Percentiles rank a stretch among this genome's conserved stretches.
Evolutionary conservation across 2,113 vertebrate genomes (phyloP).

Genomic region (Theristicus caerulescens): DNA sequence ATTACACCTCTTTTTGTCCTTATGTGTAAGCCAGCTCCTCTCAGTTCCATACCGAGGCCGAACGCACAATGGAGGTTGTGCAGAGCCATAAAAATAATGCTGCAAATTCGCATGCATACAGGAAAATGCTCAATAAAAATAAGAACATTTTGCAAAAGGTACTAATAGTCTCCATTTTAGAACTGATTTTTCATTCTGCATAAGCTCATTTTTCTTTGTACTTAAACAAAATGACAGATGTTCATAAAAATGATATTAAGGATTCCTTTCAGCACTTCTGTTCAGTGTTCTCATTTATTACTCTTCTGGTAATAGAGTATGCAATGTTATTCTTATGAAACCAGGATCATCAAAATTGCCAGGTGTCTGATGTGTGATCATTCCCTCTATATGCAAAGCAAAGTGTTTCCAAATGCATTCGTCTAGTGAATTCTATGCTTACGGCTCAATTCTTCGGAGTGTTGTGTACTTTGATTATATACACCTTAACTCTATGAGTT

Average conservation of each 20-base stretch:
- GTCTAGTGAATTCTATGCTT: constrained; percentile 13
- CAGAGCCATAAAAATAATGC: constrained; percentile 4
- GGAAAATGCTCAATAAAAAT: constrained; percentile 42
- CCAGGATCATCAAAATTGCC: constrained; percentile 37
- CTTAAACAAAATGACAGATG: constrained; percentile 60
- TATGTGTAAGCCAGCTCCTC: constrained; percentile 21
- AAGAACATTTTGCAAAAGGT: constrained; percentile 42
- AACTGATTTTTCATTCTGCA: constrained; percentile 1
- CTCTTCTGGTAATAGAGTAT: constrained; percentile 31
- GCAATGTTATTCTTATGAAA: constrained; percentile 48
- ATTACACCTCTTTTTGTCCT: constrained; percentile 52
- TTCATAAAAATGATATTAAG: constrained; percentile 2
- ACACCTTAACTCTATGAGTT: not conserved
- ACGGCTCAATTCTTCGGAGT: constrained; percentile 4
- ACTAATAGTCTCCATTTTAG: constrained; percentile 11
- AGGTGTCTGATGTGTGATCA: constrained; percentile 50
- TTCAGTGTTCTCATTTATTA: constrained; percentile 42
- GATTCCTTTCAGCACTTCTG: constrained; percentile 48
- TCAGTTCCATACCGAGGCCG: not conserved
- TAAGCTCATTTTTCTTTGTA: constrained; percentile 26
- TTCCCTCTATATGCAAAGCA: constrained; percentile 47
- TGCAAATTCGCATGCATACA: constrained; percentile 1
- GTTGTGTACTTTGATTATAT: constrained; percentile 12
- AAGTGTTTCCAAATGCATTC: constrained; percentile 28
- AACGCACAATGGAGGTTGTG: not conserved